These are phyloP conservation scores for Amphipoea lucens DNA, from an alignment of 2,888 invertebrate species.

Conservation along the genomic window DNA sequence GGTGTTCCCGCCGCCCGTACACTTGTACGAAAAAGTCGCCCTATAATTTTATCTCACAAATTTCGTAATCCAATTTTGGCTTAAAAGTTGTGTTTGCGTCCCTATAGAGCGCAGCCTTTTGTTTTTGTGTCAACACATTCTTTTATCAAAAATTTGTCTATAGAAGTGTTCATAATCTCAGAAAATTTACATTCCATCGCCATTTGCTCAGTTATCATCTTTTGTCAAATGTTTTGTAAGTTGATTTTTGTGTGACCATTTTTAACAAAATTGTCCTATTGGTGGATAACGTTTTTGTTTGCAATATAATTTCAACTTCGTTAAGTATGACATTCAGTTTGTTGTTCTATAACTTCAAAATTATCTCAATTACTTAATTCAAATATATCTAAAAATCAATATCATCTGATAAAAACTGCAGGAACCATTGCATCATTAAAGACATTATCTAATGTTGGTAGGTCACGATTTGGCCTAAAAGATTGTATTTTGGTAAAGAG, in stretches of 20 bases:
- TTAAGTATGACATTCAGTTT: too few relatives aligned
- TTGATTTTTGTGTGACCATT: too few relatives aligned
- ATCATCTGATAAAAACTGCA: constrained; percentile 10
- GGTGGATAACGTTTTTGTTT: too few relatives aligned
- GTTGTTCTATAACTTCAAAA: too few relatives aligned
- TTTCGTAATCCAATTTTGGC: not conserved
- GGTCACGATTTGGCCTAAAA: not conserved
- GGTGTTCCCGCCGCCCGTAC: not conserved
- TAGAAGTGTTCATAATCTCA: too few relatives aligned
- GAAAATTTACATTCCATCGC: too few relatives aligned
- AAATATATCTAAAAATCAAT: constrained; percentile 6
- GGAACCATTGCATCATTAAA: not conserved
- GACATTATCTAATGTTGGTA: not conserved
- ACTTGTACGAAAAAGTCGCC: not conserved
- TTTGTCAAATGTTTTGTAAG: too few relatives aligned
- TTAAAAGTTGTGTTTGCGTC: not conserved
- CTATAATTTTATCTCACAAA: not conserved
- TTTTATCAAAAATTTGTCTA: not conserved
- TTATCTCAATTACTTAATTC: too few relatives aligned
- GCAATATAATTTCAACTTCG: too few relatives aligned
- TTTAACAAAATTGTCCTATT: too few relatives aligned
- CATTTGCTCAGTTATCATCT: too few relatives aligned
- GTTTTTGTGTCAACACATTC: not conserved
- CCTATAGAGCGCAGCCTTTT: not conserved
- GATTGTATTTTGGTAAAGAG: not conserved